Percentiles rank a stretch among this genome's conserved stretches.
phyloP scores from a whole-genome alignment of 2,113 vertebrate species.

The Hippocampus barbouri region DNA sequence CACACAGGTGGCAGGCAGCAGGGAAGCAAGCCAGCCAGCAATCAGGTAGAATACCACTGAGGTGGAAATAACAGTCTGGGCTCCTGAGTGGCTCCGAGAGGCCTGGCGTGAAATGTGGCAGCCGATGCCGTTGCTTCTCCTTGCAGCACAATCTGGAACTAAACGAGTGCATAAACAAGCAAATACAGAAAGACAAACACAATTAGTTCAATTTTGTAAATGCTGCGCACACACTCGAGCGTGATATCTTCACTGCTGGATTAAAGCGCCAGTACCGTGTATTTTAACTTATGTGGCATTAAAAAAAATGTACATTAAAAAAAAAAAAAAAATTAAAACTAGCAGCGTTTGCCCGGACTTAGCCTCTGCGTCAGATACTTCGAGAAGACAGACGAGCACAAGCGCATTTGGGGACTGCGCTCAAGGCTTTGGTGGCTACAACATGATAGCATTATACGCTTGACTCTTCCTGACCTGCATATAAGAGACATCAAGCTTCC shows the following conservation, averaged over 20 bases:
- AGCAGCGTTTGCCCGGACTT: not conserved
- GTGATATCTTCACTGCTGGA: constrained; percentile 11
- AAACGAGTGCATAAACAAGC: not conserved
- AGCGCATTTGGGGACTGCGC: not conserved
- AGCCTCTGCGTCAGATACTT: not conserved
- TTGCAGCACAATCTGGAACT: constrained; percentile 20
- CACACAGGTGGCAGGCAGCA: constrained; percentile 57
- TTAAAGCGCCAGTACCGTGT: constrained; percentile 5
- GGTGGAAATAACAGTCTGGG: constrained; percentile 60
- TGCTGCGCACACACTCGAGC: not conserved
- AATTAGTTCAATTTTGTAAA: constrained; percentile 5
- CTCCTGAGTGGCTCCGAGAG: constrained; percentile 37
- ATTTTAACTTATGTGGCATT: not conserved
- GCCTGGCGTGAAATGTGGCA: constrained; percentile 47
- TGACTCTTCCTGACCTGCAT: constrained; percentile 47
- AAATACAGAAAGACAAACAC: not conserved
- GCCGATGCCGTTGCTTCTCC: constrained; percentile 36
- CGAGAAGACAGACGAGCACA: constrained; percentile 2
- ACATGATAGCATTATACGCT: constrained; percentile 19
- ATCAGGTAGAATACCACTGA: constrained; percentile 52
- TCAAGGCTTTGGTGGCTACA: constrained; percentile 18
- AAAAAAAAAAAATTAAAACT: not conserved
- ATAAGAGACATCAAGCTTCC: constrained; percentile 38
- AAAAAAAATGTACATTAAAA: not conserved
- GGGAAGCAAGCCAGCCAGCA: constrained; percentile 44